Percentiles rank a stretch among this genome's conserved stretches.
Evolutionary conservation across 2,797 vertebrate genomes (phyloP).

Genomic region (Anguilla obscura): DNA sequence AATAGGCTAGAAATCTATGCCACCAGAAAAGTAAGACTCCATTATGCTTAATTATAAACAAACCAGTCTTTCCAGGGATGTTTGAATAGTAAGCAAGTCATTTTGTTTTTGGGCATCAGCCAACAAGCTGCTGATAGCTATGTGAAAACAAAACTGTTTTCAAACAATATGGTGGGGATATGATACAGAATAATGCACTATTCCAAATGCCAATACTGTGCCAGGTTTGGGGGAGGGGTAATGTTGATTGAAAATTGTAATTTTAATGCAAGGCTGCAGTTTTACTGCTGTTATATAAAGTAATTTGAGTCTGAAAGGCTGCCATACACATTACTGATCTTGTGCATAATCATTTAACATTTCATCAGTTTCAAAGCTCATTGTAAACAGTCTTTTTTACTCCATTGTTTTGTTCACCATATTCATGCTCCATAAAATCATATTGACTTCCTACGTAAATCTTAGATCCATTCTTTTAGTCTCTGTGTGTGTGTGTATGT

Average conservation of each 20-base stretch:
- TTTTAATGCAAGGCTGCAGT: neutral
- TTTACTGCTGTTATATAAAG: conserved; percentile 10
- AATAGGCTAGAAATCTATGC: conserved; percentile 22
- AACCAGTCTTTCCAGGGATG: neutral
- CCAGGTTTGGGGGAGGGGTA: neutral
- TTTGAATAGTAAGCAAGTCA: neutral
- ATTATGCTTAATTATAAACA: conserved; percentile 26
- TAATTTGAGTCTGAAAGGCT: neutral
- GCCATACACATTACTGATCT: conserved; percentile 4
- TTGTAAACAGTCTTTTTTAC: neutral
- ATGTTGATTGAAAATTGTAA: neutral
- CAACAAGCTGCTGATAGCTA: conserved; percentile 21
- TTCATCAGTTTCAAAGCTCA: neutral
- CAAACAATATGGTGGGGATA: neutral
- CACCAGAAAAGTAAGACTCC: conserved; percentile 17
- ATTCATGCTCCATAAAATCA: neutral
- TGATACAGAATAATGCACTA: neutral
- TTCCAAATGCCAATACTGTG: neutral
- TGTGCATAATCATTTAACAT: neutral
- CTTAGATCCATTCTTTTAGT: neutral
- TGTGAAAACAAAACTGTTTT: neutral
- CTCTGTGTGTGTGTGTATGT: neutral
- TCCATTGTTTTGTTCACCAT: neutral
- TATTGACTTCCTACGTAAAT: neutral
- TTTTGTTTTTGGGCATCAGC: conserved; percentile 4